Evolutionary conservation across 2,888 invertebrate species (phyloP).

Genomic region (Drosophila peninsularis): DNA sequence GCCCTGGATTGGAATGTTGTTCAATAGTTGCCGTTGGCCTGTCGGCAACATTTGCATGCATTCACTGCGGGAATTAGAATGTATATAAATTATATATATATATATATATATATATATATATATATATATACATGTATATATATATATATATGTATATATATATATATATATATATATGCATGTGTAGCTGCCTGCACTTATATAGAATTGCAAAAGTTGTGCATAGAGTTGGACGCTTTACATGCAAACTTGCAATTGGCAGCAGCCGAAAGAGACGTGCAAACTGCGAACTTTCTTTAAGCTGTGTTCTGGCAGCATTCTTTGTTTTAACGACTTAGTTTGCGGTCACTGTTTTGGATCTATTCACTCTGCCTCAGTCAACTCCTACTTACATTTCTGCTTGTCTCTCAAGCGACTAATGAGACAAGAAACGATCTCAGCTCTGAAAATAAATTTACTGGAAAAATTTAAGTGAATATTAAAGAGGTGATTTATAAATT

Average conservation of each 20-base stretch:
- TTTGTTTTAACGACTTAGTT: constrained; percentile 76
- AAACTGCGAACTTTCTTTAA: constrained; percentile 54
- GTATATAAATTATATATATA: constrained; percentile 29
- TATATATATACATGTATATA: background rate
- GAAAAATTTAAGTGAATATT: background rate
- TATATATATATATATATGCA: background rate
- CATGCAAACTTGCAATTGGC: constrained; percentile 73
- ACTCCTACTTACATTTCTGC: background rate
- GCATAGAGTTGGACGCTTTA: constrained; percentile 75
- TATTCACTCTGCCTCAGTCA: background rate
- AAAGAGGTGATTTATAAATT: too few relatives aligned
- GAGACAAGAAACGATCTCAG: background rate
- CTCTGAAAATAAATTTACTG: background rate
- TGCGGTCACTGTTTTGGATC: constrained; percentile 44
- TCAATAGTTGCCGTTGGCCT: constrained; percentile 58
- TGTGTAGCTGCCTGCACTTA: constrained; percentile 25
- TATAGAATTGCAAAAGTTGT: constrained; percentile 67
- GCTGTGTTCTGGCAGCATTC: constrained; percentile 62
- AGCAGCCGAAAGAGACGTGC: constrained; percentile 50
- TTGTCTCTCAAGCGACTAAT: constrained; percentile 26
- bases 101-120: background rate
- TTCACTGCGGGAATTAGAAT: constrained; percentile 66
- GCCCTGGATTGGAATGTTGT: constrained; percentile 48
- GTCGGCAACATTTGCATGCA: constrained; percentile 68
- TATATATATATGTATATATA: background rate